Evolutionary conservation across 2,113 vertebrate genomes (phyloP).

Genomic region (Polypterus bichir): DNA sequence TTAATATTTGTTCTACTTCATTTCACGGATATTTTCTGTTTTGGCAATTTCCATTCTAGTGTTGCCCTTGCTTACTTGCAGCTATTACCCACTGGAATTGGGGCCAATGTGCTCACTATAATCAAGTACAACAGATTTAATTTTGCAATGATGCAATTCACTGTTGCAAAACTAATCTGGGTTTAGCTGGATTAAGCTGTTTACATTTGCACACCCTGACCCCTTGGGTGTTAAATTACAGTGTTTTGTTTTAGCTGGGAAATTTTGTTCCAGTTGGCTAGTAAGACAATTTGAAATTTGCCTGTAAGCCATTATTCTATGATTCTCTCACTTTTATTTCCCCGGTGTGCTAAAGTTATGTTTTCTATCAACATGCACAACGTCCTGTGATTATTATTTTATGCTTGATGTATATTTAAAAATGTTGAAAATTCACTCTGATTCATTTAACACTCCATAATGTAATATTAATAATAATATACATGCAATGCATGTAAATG

Average conservation of each 20-base stretch:
- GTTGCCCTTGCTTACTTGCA: slow-evolving; percentile 5
- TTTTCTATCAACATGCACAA: too few relatives aligned
- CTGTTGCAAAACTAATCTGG: slow-evolving; percentile 28
- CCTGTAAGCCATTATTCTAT: slow-evolving; percentile 20
- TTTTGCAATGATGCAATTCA: slow-evolving; percentile 19
- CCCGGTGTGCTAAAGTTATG: too few relatives aligned
- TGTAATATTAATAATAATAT: background rate
- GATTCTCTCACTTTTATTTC: background rate
- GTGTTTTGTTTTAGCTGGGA: slow-evolving; percentile 13
- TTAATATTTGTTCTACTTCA: slow-evolving; percentile 12
- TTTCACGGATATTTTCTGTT: slow-evolving; percentile 12
- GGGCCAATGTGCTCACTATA: slow-evolving; percentile 3
- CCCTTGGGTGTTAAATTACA: slow-evolving; percentile 20
- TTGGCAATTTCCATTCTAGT: slow-evolving; percentile 6
- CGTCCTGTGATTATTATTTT: too few relatives aligned
- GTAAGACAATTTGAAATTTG: slow-evolving; percentile 29
- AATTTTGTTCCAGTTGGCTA: slow-evolving; percentile 27
- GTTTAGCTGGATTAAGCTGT: slow-evolving; percentile 31
- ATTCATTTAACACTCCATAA: background rate
- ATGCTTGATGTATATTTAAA: background rate
- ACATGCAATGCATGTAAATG: background rate
- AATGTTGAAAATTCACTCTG: background rate
- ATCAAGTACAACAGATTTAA: slow-evolving; percentile 18
- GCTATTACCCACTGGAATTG: slow-evolving; percentile 1
- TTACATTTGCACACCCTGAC: slow-evolving; percentile 28